A percentile compares a stretch with the other conserved stretches of the same genome.
Evolutionary conservation across 2,113 vertebrate species (phyloP).

Genomic region (Rhineura floridana): DNA sequence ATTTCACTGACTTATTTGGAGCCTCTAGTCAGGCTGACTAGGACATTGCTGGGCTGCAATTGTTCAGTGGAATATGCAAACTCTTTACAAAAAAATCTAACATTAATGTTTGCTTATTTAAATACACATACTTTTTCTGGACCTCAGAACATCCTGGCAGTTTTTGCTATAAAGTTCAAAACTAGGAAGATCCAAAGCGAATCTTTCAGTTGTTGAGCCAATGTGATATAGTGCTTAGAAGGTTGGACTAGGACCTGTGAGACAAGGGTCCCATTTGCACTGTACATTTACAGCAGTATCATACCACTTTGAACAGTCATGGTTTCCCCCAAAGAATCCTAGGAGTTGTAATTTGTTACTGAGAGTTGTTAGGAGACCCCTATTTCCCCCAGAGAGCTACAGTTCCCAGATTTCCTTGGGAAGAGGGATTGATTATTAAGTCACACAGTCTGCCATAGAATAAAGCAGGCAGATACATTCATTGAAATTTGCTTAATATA

Average conservation of each 20-base stretch:
- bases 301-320: too few relatives aligned
- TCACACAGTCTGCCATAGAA: neutral
- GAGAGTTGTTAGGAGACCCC: too few relatives aligned
- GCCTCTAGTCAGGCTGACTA: accelerated
- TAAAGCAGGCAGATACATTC: neutral
- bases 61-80: neutral
- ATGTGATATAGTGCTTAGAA: neutral
- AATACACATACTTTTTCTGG: neutral
- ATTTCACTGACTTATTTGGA: neutral
- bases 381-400: too few relatives aligned
- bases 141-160: neutral
- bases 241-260: too few relatives aligned
- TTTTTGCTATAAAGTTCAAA: neutral
- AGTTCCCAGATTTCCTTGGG: too few relatives aligned
- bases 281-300: too few relatives aligned
- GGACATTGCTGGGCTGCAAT: neutral
- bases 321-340: too few relatives aligned
- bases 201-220: neutral
- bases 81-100: neutral
- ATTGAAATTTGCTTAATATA: neutral
- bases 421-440: too few relatives aligned
- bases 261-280: too few relatives aligned
- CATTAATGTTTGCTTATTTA: neutral
- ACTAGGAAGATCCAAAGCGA: neutral
- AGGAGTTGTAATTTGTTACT: too few relatives aligned